Conservation (phyloP, 2,888 invertebrate species). For the Cosmorhoe ocellata region DNA sequence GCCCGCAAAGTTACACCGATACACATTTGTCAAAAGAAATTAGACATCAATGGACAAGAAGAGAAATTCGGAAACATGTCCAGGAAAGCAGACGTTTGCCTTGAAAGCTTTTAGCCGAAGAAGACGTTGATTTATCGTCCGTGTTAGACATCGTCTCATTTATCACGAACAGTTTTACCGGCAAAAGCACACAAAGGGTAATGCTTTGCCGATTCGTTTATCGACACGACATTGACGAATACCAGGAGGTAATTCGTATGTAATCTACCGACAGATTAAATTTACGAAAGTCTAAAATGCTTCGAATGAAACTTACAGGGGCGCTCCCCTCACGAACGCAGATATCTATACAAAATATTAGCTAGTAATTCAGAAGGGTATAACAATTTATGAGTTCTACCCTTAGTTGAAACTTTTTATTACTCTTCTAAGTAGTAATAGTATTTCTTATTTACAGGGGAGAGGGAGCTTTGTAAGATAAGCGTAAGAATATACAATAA, state of each 20-base stretch:
- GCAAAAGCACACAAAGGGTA: constrained; percentile 61
- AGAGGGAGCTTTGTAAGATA: constrained; percentile 34
- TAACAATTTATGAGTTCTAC: constrained; percentile 43
- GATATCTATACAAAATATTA: constrained; percentile 30
- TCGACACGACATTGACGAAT: constrained; percentile 61
- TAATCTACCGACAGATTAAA: constrained; percentile 4
- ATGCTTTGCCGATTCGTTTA: constrained; percentile 61
- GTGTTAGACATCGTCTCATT: constrained; percentile 64
- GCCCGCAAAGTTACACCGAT: constrained; percentile 29
- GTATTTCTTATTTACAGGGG: constrained; percentile 34
- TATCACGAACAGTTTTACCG: constrained; percentile 67
- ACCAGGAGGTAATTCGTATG: constrained; percentile 36
- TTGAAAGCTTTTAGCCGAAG: constrained; percentile 48
- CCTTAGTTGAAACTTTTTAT: constrained; percentile 47
- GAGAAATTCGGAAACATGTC: constrained; percentile 38
- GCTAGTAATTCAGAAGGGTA: constrained; percentile 39
- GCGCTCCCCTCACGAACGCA: constrained; percentile 24
- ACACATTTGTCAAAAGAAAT: constrained; percentile 37
- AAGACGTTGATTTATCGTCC: constrained; percentile 64
- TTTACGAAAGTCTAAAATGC: constrained; percentile 10
- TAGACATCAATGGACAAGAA: constrained; percentile 43
- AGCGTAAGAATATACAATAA: constrained; percentile 41
- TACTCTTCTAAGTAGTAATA: constrained; percentile 40
- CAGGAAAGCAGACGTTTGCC: constrained; percentile 40
- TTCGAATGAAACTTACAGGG: constrained; percentile 11